Percentiles rank a stretch among this genome's conserved stretches.
These are phyloP conservation scores for Aleadryas rufinucha DNA, from an alignment of 2,113 vertebrate species.

Conservation along the genomic window DNA sequence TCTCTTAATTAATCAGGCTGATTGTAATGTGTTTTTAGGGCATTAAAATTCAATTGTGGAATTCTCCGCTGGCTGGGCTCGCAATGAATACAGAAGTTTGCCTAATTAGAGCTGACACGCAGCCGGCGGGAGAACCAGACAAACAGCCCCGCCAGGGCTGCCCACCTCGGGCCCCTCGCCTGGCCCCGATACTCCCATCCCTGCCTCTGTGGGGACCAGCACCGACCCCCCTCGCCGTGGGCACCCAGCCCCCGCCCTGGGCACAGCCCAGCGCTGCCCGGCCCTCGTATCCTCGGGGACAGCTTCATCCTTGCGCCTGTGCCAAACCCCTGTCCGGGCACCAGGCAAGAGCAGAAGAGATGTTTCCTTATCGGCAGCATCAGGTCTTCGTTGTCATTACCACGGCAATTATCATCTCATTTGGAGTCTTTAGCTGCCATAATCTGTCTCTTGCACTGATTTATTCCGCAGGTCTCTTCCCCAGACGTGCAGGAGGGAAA, in stretches of 20 bases:
- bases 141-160: background rate
- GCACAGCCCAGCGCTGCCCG: background rate
- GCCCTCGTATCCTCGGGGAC: background rate
- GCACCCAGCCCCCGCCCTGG: background rate
- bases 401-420: conserved; percentile 65
- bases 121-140: conserved; percentile 19
- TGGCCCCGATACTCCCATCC: background rate
- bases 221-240: rapidly evolving
- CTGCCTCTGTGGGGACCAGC: background rate
- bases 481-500: background rate
- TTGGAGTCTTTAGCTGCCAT: conserved; percentile 68
- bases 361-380: conserved; percentile 49
- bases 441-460: conserved; percentile 63
- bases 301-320: background rate
- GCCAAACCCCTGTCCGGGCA: background rate
- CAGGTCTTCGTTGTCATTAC: conserved; percentile 60
- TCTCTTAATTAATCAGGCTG: conserved; percentile 66
- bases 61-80: conserved; percentile 51
- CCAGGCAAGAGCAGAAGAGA: background rate
- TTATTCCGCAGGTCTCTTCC: conserved; percentile 49
- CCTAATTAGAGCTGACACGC: conserved; percentile 57
- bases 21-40: conserved; percentile 64
- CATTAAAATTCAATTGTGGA: conserved; percentile 65
- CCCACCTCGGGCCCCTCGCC: background rate
- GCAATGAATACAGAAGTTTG: conserved; percentile 58